Conservation (phyloP, 1,140 invertebrate species). For the Heliconius congener region DNA sequence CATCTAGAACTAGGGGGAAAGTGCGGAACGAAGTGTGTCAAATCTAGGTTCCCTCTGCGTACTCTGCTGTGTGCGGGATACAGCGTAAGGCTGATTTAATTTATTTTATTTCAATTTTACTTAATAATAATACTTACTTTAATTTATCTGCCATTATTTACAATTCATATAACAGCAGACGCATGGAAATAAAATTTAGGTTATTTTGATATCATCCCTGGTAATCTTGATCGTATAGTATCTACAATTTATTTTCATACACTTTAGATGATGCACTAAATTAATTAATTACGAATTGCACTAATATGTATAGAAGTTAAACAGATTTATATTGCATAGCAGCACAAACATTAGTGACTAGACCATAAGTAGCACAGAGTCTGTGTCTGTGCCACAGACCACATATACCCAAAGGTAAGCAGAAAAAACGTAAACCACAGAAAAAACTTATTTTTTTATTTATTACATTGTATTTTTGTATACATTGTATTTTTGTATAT, state of each 20-base stretch:
- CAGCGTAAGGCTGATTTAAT: too few relatives aligned
- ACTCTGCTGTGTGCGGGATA: too few relatives aligned
- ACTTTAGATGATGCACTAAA: neutral
- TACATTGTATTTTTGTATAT: too few relatives aligned
- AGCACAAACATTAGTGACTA: neutral
- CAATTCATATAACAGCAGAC: neutral
- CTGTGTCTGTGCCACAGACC: neutral
- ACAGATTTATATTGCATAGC: neutral
- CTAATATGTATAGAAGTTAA: neutral
- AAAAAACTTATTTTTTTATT: neutral
- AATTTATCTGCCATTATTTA: slow-evolving; percentile 56
- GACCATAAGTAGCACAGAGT: too few relatives aligned
- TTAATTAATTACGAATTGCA: neutral
- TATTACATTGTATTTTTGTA: neutral
- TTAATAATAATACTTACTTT: slow-evolving; percentile 43
- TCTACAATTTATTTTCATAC: neutral
- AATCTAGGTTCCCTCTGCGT: too few relatives aligned
- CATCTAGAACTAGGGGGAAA: too few relatives aligned
- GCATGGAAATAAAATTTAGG: slow-evolving; percentile 8
- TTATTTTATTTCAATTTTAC: neutral
- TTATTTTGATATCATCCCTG: slow-evolving; percentile 1
- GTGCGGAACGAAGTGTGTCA: too few relatives aligned
- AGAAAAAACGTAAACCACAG: neutral
- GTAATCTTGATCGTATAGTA: neutral
- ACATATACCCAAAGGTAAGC: neutral